Conservation (phyloP, 2,113 vertebrate genomes). For the Aspiorhynchus laticeps region DNA sequence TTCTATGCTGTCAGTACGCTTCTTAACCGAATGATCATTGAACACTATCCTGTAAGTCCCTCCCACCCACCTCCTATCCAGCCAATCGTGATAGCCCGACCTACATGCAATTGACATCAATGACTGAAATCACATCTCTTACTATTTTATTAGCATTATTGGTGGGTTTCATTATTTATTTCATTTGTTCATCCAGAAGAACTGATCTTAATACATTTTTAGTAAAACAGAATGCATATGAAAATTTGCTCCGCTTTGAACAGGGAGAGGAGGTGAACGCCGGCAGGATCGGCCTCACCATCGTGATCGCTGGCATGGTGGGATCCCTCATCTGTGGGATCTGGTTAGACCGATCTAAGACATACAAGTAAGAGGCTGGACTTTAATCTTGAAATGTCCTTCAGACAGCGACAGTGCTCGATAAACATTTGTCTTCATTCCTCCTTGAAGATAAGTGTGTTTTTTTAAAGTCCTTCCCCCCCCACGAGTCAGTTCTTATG, state of each 20-base stretch:
- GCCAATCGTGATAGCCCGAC: neutral
- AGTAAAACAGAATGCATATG: neutral
- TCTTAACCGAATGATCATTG: slow-evolving; percentile 90
- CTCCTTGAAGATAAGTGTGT: neutral
- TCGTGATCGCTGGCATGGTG: slow-evolving; percentile 87
- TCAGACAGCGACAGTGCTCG: neutral
- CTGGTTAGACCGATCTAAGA: slow-evolving; percentile 95
- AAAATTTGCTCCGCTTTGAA: neutral
- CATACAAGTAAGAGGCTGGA: slow-evolving; percentile 88
- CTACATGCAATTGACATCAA: neutral
- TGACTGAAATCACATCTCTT: neutral
- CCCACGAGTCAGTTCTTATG: neutral
- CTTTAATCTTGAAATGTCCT: neutral
- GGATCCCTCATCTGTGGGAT: slow-evolving; percentile 91
- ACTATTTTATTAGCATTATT: neutral
- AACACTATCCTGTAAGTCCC: slow-evolving; percentile 87
- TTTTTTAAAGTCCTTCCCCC: neutral
- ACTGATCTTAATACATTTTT: neutral
- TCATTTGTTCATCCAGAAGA: neutral
- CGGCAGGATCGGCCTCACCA: slow-evolving; percentile 94
- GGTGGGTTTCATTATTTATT: neutral
- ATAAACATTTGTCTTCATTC: neutral
- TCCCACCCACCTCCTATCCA: neutral
- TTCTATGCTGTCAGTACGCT: slow-evolving; percentile 93
- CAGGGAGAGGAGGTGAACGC: slow-evolving; percentile 94